These are phyloP conservation scores for Sporophila hypoxantha DNA, from an alignment of 2,113 vertebrate species.

Conservation along the genomic window DNA sequence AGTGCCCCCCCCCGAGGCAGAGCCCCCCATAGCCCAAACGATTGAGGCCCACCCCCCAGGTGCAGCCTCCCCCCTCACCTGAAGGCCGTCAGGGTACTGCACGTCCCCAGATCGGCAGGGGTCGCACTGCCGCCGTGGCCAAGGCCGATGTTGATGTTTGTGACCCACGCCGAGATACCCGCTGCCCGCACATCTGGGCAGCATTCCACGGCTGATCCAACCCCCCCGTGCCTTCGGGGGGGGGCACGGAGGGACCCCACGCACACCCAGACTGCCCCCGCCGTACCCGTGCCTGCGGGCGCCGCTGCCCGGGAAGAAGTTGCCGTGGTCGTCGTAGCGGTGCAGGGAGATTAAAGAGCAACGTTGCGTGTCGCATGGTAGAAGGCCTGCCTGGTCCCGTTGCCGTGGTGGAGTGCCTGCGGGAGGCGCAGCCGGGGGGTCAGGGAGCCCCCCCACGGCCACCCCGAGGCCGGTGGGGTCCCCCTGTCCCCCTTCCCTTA, in stretches of 20 bases:
- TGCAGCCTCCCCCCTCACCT: slow-evolving; percentile 63
- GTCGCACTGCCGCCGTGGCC: too few relatives aligned
- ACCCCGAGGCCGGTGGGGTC: rapidly evolving
- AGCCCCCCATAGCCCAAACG: too few relatives aligned
- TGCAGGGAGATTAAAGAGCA: slow-evolving; percentile 86
- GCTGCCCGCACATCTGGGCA: slow-evolving; percentile 77
- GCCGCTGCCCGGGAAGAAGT: slow-evolving; percentile 86
- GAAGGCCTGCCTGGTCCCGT: slow-evolving; percentile 84
- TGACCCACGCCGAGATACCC: slow-evolving; percentile 80
- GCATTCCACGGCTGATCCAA: neutral
- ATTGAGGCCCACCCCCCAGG: too few relatives aligned
- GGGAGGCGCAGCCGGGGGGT: rapidly evolving
- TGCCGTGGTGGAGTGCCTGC: slow-evolving; percentile 87
- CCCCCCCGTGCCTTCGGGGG: neutral
- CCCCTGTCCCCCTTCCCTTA: neutral
- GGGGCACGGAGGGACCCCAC: neutral
- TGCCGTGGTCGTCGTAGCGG: slow-evolving; percentile 85
- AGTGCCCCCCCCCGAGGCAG: too few relatives aligned
- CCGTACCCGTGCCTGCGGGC: too few relatives aligned
- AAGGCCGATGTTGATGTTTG: slow-evolving; percentile 87
- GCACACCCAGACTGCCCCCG: rapidly evolving
- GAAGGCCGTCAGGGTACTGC: slow-evolving; percentile 84
- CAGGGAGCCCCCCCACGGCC: neutral
- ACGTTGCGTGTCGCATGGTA: slow-evolving; percentile 81
- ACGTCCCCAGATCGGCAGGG: slow-evolving; percentile 84